Evolutionary conservation across 1,140 invertebrate species (phyloP), one percentile per base, ranked within the genome.

Genomic region (Drosophila tsacasi): DNA sequence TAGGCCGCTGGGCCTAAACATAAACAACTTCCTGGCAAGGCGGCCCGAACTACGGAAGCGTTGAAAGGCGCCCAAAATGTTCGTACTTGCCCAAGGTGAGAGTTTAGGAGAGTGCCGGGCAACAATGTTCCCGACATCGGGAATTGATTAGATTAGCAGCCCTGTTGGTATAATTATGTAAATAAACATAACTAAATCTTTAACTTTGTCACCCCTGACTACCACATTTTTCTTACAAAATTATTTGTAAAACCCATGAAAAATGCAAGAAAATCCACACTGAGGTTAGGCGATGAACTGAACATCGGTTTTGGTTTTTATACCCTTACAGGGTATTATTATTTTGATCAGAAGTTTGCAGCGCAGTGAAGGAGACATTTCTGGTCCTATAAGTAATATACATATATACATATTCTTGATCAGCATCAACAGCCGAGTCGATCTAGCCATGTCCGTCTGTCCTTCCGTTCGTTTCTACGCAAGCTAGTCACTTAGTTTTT

Each of bases 21-120:
- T 83, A 86, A 86, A 85, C 83, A 85, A 80, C 74, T 73, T 49
- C 65, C 62, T 55, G 60, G 69, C 60, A 74, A 50, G 32, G 44
- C 27, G 35, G 19, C 37, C 35, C n/a, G 13, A 25, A 39, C 71
- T 27, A 62, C 57, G 39, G 66, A 79, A 44, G 77, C 66, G 81
- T 62, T 68, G 77, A 81, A 64, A 76, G 62, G 37, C 23, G 68
- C 66, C 63, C 17, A 69, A 81, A 81, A 69, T 37, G 67, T 35
- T 21, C 32, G 32, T 27, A 2, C 66, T 40, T 35, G 65, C 40
- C 30, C 32, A n/a, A 27, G 49, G 37, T 54, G 5, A 21, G 35
- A 67, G 8, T 54, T 21, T 35, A 19, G 64, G 37, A 25, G 10
- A 21, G 13, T 21, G 12, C 52, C 10, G n/a, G 39, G 35, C 46